These are phyloP conservation scores for Triplophysa yarkandensis DNA, from an alignment of 2,797 vertebrate species.

Conservation along the genomic window DNA sequence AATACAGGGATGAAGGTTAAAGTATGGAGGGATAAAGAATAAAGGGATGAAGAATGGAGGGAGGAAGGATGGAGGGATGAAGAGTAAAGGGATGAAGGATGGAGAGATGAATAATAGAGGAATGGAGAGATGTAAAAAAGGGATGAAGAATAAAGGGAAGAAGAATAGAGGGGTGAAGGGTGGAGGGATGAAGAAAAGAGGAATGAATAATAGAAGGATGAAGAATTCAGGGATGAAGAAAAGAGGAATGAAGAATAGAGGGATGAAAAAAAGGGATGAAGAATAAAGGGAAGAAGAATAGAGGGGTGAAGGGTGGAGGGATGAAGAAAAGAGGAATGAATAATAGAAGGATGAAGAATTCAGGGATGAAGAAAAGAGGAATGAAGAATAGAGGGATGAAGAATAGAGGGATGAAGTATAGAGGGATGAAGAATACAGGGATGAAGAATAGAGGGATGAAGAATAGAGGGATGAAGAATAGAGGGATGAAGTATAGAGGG, in stretches of 20 bases:
- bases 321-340: no score
- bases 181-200: no score
- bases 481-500: conserved; percentile 14
- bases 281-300: no score
- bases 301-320: neutral
- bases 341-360: neutral
- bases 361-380: neutral
- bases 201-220: neutral
- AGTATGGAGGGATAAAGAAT: no score
- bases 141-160: neutral
- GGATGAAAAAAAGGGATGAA: neutral
- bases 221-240: neutral
- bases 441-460: neutral
- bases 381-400: no score
- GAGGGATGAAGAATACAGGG: no score
- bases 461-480: neutral
- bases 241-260: no score
- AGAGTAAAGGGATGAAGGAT: neutral
- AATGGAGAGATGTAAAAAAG: no score
- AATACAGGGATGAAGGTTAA: neutral
- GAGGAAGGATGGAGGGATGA: no score
- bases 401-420: neutral
- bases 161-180: neutral
- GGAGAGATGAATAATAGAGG: no score
- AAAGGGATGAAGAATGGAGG: neutral